A percentile compares a stretch with the other conserved stretches of the same genome.
Conservation (phyloP, 1,140 invertebrate species). For the Kradibia gibbosae region DNA sequence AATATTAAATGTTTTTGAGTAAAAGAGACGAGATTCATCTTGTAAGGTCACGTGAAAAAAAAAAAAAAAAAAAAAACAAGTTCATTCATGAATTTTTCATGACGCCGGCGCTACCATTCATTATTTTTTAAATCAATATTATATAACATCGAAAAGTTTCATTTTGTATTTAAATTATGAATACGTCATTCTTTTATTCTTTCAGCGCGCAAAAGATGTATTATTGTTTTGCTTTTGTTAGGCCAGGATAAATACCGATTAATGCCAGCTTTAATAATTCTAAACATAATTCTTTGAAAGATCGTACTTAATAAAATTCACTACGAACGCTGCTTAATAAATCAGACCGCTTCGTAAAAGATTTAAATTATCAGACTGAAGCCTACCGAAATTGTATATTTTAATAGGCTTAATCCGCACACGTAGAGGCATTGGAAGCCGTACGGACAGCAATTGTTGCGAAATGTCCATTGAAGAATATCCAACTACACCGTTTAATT, state of each 20-base stretch:
- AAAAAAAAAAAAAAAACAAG: neutral
- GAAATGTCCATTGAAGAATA: no score
- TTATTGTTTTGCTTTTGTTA: neutral
- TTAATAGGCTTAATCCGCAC: no score
- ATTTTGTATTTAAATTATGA: neutral
- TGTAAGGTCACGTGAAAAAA: neutral
- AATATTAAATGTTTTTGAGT: neutral
- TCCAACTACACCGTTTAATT: no score
- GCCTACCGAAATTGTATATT: neutral
- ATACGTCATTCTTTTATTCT: neutral
- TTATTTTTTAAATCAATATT: neutral
- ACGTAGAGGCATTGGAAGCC: no score
- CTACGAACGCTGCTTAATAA: neutral
- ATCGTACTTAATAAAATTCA: neutral
- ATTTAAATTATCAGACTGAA: neutral
- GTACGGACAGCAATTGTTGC: no score
- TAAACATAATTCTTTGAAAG: neutral
- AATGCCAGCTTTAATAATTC: neutral
- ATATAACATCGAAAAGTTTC: neutral
- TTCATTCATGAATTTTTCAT: slow-evolving; percentile 7
- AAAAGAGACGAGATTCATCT: neutral
- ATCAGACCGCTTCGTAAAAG: neutral
- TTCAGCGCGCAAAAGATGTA: neutral
- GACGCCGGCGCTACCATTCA: neutral
- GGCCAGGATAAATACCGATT: neutral